These are phyloP conservation scores for Hyphantria cunea DNA, from an alignment of 1,140 invertebrate genomes.

Conservation along the genomic window DNA sequence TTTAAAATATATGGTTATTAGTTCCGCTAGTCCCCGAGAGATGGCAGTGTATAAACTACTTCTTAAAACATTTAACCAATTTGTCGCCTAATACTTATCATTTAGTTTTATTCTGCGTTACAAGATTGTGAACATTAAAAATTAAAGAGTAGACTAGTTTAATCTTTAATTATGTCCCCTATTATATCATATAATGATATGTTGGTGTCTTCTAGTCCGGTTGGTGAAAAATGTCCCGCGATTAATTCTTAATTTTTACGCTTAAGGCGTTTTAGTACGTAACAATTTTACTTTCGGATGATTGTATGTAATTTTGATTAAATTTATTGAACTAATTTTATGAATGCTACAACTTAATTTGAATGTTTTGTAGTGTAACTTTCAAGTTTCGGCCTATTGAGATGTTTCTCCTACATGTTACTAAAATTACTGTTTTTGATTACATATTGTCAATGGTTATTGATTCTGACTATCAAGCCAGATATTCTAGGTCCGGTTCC, in stretches of 20 bases:
- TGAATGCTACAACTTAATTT: not conserved
- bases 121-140: slow-evolving; percentile 16
- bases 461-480: no score
- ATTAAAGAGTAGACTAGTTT: not conserved
- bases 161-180: slow-evolving; percentile 28
- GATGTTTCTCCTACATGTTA: no score
- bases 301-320: slow-evolving; percentile 25
- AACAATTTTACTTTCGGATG: slow-evolving; percentile 26
- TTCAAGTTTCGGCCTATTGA: not conserved
- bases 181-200: slow-evolving; percentile 37
- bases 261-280: slow-evolving; percentile 37
- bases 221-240: slow-evolving; percentile 46
- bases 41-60: slow-evolving; percentile 13
- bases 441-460: no score
- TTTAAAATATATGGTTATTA: not conserved
- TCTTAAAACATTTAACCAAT: slow-evolving; percentile 6
- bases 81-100: not conserved
- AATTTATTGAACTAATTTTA: slow-evolving; percentile 24
- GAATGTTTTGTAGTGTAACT: not conserved
- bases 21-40: slow-evolving; percentile 10
- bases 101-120: not conserved
- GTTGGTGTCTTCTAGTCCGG: slow-evolving; percentile 12
- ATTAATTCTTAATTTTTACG: slow-evolving; percentile 45
- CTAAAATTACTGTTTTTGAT: no score
- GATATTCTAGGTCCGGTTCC: no score